phyloP scores from a whole-genome alignment of 2,888 invertebrate genomes.

The Koerneria pararmatus region DNA sequence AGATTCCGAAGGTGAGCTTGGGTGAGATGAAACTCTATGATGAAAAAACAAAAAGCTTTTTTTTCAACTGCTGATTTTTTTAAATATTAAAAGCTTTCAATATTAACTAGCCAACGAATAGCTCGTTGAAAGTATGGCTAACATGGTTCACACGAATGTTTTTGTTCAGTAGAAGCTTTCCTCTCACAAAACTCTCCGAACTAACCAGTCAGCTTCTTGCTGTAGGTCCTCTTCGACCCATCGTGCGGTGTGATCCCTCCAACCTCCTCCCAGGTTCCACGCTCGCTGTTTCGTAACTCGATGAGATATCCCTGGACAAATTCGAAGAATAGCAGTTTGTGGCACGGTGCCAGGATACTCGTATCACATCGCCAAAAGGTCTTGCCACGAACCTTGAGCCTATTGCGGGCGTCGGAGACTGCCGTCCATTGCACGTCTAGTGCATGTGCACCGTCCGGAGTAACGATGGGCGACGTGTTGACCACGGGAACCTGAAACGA shows the following conservation, averaged over 20 bases:
- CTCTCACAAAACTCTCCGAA: too few relatives aligned
- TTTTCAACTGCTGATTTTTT: too few relatives aligned
- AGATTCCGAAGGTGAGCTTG: too few relatives aligned
- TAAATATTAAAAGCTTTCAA: too few relatives aligned
- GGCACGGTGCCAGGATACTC: not conserved
- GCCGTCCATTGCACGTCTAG: constrained; percentile 59
- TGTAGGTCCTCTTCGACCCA: constrained; percentile 48
- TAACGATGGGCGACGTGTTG: constrained; percentile 37
- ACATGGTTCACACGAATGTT: too few relatives aligned
- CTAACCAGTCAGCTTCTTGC: constrained; percentile 58
- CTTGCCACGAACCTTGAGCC: constrained; percentile 36
- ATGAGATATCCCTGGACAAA: constrained; percentile 48
- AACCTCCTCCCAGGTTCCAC: constrained; percentile 56
- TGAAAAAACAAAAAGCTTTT: too few relatives aligned
- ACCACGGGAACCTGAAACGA: constrained; percentile 9
- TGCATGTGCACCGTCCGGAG: constrained; percentile 53
- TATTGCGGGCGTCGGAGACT: constrained; percentile 44
- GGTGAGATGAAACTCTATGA: too few relatives aligned
- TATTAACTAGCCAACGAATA: too few relatives aligned
- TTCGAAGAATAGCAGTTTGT: not conserved
- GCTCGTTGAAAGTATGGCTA: too few relatives aligned
- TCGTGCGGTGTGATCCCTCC: constrained; percentile 51
- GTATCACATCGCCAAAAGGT: not conserved
- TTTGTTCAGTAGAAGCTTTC: too few relatives aligned
- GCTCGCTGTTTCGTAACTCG: constrained; percentile 50